Evolutionary conservation across 2,888 invertebrate genomes (phyloP), one percentile per base, ranked within the genome.

Genomic region (Alloplasta piceator): DNA sequence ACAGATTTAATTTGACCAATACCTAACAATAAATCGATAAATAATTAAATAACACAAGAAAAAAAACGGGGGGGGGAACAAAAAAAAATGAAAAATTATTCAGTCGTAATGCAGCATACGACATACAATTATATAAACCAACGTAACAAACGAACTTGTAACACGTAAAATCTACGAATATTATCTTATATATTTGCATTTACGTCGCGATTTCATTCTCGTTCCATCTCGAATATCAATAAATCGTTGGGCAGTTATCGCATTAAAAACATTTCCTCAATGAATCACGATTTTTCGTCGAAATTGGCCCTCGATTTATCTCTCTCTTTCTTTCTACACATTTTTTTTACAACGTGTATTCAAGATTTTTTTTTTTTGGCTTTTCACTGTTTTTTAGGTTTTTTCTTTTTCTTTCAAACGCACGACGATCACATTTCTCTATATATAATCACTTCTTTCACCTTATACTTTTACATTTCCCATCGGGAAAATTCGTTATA

Each of bases 31-130:
- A 80, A 83, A 82, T 82, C 66, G 82, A 83, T 86, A 82, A 85
- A 84, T 85, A 83, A 84, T 85, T 84, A 84, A 85, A 85, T 86
- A 86, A 83, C 81, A 82, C 80, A 86, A 75, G 78, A 83, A 83
- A 83, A 83, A 70, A 60, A 72, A 60, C 46, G 6, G 16, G 38
- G n/a, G 26, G 41, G 58, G 55, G 43, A 67, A 60, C 43, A 67
- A 67, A 66, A 60, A 52, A 39, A 63, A 61, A 52, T 9, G 41
- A 66, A 41, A 36, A 48, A 39, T 56, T 50, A 39, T 12, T 67
- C 77, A 68, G 16, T 68, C 68, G 73, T 75, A 68, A n/a, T 79
- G 66, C 55, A 72, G 64, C 39, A 73, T 64, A 72, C 75, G 64
- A 77, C 81, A 58, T 71, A 48, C 72, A 48, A 50, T 60, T 60